A percentile compares a stretch with the other conserved stretches of the same genome.
These are phyloP conservation scores for Tragelaphus scriptus DNA, from an alignment of 2,113 vertebrate species.

Conservation along the genomic window DNA sequence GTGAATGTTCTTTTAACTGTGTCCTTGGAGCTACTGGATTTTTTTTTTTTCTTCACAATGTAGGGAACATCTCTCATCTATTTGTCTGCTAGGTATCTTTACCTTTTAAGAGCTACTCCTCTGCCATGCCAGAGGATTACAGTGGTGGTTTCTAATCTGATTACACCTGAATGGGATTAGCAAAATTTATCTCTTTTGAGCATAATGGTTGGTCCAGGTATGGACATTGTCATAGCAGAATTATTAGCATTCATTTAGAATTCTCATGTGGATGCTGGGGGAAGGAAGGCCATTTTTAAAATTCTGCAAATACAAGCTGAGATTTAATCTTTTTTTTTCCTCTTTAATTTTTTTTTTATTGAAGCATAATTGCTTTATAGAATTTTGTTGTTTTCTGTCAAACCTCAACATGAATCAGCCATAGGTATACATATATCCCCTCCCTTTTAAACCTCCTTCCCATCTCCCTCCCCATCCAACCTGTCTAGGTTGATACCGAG, in stretches of 20 bases:
- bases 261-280: not conserved
- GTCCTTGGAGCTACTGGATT: not conserved
- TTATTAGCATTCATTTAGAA: not conserved
- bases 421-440: not conserved
- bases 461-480: not conserved
- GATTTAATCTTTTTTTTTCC: not conserved
- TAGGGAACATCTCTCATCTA: not conserved
- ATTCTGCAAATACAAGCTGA: not conserved
- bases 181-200: not conserved
- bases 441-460: not conserved
- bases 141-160: not conserved
- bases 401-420: not conserved
- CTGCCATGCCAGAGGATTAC: not conserved
- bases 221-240: not conserved
- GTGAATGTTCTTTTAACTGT: not conserved
- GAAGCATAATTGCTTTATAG: not conserved
- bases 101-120: not conserved
- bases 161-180: not conserved
- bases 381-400: not conserved
- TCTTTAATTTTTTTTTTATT: not conserved
- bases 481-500: not conserved
- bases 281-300: not conserved
- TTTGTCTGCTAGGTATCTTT: not conserved
- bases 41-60: not conserved
- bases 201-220: not conserved